Evolutionary conservation across 1,140 invertebrate genomes (phyloP), one percentile per base, ranked within the genome.

Genomic region (Neuroterus valhalla): DNA sequence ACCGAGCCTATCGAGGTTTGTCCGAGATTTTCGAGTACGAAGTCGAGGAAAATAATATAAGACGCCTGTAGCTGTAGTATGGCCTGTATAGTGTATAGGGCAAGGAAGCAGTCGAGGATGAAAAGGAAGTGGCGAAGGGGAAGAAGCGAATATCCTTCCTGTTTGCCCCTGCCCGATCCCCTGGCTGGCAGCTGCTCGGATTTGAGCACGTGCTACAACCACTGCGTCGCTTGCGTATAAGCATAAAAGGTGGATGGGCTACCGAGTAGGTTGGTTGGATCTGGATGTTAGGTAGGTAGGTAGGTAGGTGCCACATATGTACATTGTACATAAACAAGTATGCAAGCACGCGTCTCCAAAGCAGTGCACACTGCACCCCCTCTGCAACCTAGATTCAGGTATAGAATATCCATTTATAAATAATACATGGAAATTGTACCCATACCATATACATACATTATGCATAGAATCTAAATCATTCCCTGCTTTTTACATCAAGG

Each of bases 201-300:
- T 88, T 88, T 88, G 81, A 88, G 87, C 87, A 86, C 86, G 87
- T 88, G 86, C 85, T 86, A 85, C 85, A 84, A 85, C 85, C 84
- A 79, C 81, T 79, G 82, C 76, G 75, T 75, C 67, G 46, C 46
- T 55, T 46, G 14, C 76, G 70, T 77, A 62, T n/a, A 62, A n/a
- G 31, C 31, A 62, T 62, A 38, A 62, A 62, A 31, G 70, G 70
- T 31, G 21, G 70, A 66, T 66, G 69, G 69, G 72, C 19, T 17
- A 68, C n/a, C 44, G n/a, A 15, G 44, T 15, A 76, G 77, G 77
- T 72, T 72, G 77, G 48, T 81, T 55, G 76, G 69, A n/a, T n/a
- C n/a, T n/a, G n/a, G n/a, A n/a, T n/a, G n/a, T n/a, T 68, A 68
- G 55, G 68, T 80, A 75, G 78, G 78, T 78, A 77, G 70, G 76